Evolutionary conservation across 2,888 invertebrate genomes (phyloP).

Genomic region (Cepaea hortensis): DNA sequence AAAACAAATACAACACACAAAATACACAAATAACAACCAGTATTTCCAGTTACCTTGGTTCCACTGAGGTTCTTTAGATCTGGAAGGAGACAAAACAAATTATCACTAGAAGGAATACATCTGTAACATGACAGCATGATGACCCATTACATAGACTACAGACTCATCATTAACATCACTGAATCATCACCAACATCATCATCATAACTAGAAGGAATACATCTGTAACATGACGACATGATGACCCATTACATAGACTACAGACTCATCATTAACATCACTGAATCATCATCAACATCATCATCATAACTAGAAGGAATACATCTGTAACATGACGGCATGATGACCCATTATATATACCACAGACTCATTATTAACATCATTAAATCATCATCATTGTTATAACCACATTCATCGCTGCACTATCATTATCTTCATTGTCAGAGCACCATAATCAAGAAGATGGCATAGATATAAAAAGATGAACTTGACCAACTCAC

Average conservation of each 20-base stretch:
- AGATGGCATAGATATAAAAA: too few species aligned
- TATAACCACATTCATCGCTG: neutral
- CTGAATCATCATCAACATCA: too few species aligned
- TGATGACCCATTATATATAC: neutral
- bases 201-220: neutral
- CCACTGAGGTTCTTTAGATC: conserved; percentile 43
- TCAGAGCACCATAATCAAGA: too few species aligned
- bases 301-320: neutral
- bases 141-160: neutral
- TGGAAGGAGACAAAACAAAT: conserved; percentile 21
- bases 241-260: neutral
- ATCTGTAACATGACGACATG: neutral
- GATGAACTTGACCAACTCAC: too few species aligned
- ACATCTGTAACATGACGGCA: neutral
- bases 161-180: too few species aligned
- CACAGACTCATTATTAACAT: too few species aligned
- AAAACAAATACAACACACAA: too few species aligned
- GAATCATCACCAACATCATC: too few species aligned
- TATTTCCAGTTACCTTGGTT: conserved; percentile 31
- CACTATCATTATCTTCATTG: too few species aligned
- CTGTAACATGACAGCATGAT: neutral
- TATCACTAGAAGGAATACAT: neutral
- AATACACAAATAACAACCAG: too few species aligned
- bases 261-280: too few species aligned
- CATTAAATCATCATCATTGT: too few species aligned